Evolutionary conservation across 2,888 invertebrate genomes (phyloP).

Genomic region (Oxycera nigricornis): DNA sequence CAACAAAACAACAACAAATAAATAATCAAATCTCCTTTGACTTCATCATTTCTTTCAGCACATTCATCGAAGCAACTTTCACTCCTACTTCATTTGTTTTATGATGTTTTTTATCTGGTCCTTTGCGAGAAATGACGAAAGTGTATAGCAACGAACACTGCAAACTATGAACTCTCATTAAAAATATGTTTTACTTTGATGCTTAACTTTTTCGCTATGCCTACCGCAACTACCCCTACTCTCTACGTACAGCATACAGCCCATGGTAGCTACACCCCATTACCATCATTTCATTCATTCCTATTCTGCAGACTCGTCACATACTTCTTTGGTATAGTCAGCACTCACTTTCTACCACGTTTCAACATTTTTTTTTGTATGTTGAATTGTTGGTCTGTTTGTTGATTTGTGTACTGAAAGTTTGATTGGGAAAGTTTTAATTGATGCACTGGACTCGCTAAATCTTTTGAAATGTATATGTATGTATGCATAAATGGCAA

Average conservation of each 20-base stretch:
- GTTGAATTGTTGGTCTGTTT: conserved; percentile 31
- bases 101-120: neutral
- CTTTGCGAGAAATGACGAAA: neutral
- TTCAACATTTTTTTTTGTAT: conserved; percentile 12
- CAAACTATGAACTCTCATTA: conserved; percentile 37
- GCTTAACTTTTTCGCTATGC: conserved; percentile 13
- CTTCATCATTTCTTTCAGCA: no score
- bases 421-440: conserved; percentile 46
- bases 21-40: no score
- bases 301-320: no score
- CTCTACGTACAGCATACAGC: neutral
- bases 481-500: neutral
- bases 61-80: no score
- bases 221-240: neutral
- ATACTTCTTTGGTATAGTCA: no score
- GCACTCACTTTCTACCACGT: no score
- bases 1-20: no score
- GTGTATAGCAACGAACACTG: conserved; percentile 8
- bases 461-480: conserved; percentile 30
- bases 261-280: neutral
- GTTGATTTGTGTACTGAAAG: conserved; percentile 39
- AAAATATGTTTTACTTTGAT: conserved; percentile 38
- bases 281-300: no score
- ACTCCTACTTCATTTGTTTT: no score
- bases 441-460: conserved; percentile 41